These are phyloP conservation scores for Cinclus cinclus DNA, from an alignment of 2,113 vertebrate genomes.

Conservation along the genomic window DNA sequence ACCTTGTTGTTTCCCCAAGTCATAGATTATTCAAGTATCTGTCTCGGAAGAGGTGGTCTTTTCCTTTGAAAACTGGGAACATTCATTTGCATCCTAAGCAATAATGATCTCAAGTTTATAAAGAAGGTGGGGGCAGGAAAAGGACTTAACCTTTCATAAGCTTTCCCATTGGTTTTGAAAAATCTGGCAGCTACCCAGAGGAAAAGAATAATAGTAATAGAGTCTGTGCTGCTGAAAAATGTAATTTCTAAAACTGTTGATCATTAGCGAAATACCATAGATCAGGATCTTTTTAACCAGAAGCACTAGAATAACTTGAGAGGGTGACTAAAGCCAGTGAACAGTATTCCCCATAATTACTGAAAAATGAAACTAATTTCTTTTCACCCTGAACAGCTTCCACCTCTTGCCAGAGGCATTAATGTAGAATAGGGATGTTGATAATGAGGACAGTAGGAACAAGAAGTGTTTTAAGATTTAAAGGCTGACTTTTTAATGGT, in stretches of 20 bases:
- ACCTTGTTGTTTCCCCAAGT: background rate
- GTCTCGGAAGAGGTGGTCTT: background rate
- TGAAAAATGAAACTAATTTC: slow-evolving; percentile 63
- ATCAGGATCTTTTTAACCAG: slow-evolving; percentile 61
- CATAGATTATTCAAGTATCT: background rate
- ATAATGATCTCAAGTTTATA: background rate
- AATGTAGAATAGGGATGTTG: slow-evolving; percentile 34
- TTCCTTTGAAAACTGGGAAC: background rate
- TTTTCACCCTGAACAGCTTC: slow-evolving; percentile 53
- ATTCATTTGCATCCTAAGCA: background rate
- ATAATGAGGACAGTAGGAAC: slow-evolving; percentile 46
- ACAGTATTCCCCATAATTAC: slow-evolving; percentile 60
- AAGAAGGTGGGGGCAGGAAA: background rate
- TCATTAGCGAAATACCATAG: slow-evolving; percentile 47
- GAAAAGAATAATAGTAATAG: slow-evolving; percentile 6
- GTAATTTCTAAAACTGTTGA: slow-evolving; percentile 53
- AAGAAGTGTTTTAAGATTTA: slow-evolving; percentile 53
- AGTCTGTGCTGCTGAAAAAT: slow-evolving; percentile 16
- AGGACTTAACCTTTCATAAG: background rate
- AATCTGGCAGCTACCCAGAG: background rate
- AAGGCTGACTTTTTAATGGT: slow-evolving; percentile 32
- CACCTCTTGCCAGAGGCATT: slow-evolving; percentile 61
- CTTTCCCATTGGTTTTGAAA: background rate
- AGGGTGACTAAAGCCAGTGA: slow-evolving; percentile 36
- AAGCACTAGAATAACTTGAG: slow-evolving; percentile 49